Evolutionary conservation across 2,113 vertebrate species (phyloP), one percentile per base, ranked within the genome.

Genomic region (Atlantisia rogersi): DNA sequence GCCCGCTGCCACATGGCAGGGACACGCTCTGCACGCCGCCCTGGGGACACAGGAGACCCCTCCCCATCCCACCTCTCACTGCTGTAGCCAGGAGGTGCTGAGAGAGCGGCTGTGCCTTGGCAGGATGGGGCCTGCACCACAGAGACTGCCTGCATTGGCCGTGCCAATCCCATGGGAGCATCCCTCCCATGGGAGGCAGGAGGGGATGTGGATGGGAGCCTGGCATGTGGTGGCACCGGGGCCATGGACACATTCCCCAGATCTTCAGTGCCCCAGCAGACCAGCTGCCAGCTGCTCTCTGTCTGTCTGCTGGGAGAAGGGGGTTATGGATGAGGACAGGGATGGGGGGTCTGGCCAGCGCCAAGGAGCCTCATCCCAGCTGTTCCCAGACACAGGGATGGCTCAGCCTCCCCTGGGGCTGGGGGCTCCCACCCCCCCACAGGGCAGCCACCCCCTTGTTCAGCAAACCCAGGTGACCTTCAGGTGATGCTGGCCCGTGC

Each of bases 101-200:
- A 46, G 44, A 46, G 44, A 46, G 44, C 19, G 44, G 44, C 44
- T 7, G 48, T 26, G 55, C 70, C 44, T 44, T 11, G 37, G 1
- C 12, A 59, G 67, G 15, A 25, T 0, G 1, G 12, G 1, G 6
- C 17, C 60, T 40, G 31, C 24, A 10, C 5, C 24, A 10, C 5
- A 35, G 32, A 52, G 28, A 35, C 0, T 8, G 12, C 22, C 31
- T 2, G 1, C 2, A 0, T 5, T 2, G 3, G 17, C 6, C 5
- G 0, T 14, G 28, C 42, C 0, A 0, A 28, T 70, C 55, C 79
- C 0, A 0, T 12, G 11, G 60, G 26, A 83, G 18, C 14, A 10
- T 24, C 84, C 69, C 50, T 46, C 44, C 17, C 44, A 46, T 17
- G 25, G n/a, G 32, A 53, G 64, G 67, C 22, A 52, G 82, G 32